Percentiles rank a stretch among this genome's conserved stretches.
phyloP scores from a whole-genome alignment of 2,888 invertebrate species.

The Plutella xylostella region DNA sequence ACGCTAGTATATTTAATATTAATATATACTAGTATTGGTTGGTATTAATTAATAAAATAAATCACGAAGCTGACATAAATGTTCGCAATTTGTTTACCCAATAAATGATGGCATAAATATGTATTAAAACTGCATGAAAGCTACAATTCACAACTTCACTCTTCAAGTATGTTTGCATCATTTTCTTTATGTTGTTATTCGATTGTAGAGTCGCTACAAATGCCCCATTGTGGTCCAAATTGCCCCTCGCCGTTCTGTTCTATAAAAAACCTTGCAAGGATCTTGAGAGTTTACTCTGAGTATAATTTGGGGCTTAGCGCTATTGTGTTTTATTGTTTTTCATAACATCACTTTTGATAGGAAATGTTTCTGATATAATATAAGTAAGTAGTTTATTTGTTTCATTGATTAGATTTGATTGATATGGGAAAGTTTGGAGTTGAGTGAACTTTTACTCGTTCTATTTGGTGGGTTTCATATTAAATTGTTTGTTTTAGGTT shows the following conservation, averaged over 20 bases:
- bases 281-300: constrained; percentile 33
- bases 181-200: constrained; percentile 44
- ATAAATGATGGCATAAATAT: too few relatives aligned
- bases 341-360: constrained; percentile 37
- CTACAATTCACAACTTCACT: too few relatives aligned
- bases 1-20: too few relatives aligned
- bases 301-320: constrained; percentile 23
- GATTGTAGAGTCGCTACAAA: constrained; percentile 35
- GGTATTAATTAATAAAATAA: too few relatives aligned
- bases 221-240: constrained; percentile 43
- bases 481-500: too few relatives aligned
- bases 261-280: constrained; percentile 32
- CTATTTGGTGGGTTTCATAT: too few relatives aligned
- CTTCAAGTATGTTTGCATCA: constrained; percentile 59
- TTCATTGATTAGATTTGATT: constrained; percentile 45
- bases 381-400: too few relatives aligned
- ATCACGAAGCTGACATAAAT: too few relatives aligned
- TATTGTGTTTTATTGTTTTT: constrained; percentile 42
- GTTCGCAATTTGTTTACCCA: too few relatives aligned
- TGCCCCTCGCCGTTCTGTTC: constrained; percentile 27
- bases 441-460: too few relatives aligned
- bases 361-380: constrained; percentile 29
- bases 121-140: too few relatives aligned
- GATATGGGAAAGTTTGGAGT: constrained; percentile 45
- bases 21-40: too few relatives aligned